phyloP scores from a whole-genome alignment of 2,797 vertebrate species.

The Notamacropus eugenii region DNA sequence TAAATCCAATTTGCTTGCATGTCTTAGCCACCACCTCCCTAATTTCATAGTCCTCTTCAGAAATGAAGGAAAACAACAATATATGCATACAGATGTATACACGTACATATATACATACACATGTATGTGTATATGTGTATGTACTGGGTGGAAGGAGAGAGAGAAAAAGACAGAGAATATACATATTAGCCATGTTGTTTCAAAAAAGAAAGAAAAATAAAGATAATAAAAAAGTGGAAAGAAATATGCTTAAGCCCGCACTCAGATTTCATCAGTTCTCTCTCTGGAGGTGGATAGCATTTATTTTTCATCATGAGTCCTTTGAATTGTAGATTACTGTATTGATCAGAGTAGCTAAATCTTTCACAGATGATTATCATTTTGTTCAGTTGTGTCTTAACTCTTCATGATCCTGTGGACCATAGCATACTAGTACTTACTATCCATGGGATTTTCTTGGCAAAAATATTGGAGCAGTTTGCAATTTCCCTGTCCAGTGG shows the following conservation, averaged over 20 bases:
- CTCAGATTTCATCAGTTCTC: not conserved
- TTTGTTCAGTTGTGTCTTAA: not conserved
- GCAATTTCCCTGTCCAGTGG: not conserved
- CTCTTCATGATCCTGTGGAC: not conserved
- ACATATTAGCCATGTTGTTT: not conserved
- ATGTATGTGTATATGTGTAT: not conserved
- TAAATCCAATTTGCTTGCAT: too few relatives aligned
- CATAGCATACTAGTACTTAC: not conserved
- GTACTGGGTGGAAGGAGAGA: not conserved
- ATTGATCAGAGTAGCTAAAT: not conserved
- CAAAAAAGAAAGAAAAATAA: not conserved
- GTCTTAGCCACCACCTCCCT: too few relatives aligned
- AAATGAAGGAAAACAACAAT: too few relatives aligned
- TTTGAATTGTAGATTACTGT: not conserved
- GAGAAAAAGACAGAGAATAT: not conserved
- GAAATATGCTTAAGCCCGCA: not conserved
- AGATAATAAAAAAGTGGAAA: not conserved
- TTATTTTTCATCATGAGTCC: not conserved
- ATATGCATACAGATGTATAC: not conserved
- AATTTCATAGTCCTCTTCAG: too few relatives aligned
- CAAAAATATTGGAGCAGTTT: not conserved
- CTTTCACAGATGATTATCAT: not conserved
- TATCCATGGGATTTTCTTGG: not conserved
- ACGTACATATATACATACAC: too few relatives aligned
- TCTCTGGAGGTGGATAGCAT: not conserved